Evolutionary conservation across 2,888 invertebrate genomes (phyloP), one percentile per base, ranked within the genome.

Genomic region (Tricholauxania praeusta): DNA sequence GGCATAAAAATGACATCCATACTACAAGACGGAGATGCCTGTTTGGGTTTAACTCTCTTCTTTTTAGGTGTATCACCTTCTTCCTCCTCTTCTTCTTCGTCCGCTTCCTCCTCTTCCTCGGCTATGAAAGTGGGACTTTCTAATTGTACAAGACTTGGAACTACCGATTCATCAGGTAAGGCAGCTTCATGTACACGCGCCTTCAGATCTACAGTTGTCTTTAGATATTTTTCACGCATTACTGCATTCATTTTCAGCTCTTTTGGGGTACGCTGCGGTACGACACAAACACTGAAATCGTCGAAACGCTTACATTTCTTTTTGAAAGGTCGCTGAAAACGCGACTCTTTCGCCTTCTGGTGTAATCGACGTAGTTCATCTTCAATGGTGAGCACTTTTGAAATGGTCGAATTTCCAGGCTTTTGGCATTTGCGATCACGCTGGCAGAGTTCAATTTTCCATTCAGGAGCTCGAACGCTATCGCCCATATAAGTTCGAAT

Each of bases 401-500:
- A 77, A 14, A 83, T 78, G 1, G 80, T 80, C 0, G 81, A 79
- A 47, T 80, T 82, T 6, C 75, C 74, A 0, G 82, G 79, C 22
- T 74, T 76, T 15, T 75, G 77, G 64, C 84, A 85, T 3, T 78
- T 74, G 0, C 82, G 81, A 0, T 81, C 79, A 7, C 80, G 79
- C 0, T 77, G 72, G 28, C 85, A 85, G 12, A 55, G 57, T 3
- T 80, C 80, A 1, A 72, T 71, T 32, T 78, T 77, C 82, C 83
- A 83, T 52, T 85, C 83, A 1, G 78, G 71, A 0, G 71, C 39
- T 5, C 70, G 75, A 5, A 75, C 69, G 0, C 57, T 63, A 28
- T 84, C 83, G 10, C 83, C 82, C 78, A 83, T 77, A 66, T 79
- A 85, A n/a, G 85, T 86, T 12, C 84, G 79, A 48, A 85, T 80